Conservation (phyloP, 2,888 invertebrate species). For the Lithosia quadra region DNA sequence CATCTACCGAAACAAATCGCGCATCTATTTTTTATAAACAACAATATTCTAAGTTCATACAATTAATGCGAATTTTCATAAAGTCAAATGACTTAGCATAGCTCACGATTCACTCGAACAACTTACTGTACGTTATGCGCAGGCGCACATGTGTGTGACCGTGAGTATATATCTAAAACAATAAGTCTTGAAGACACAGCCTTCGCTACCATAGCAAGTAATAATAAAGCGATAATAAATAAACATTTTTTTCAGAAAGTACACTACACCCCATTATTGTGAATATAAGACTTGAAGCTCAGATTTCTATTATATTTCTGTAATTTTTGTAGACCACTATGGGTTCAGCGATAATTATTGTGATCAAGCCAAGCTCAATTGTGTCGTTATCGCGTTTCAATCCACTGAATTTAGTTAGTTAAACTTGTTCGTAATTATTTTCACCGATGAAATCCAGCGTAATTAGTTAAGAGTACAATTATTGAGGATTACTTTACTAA, state of each 20-base stretch:
- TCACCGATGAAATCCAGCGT: too few relatives aligned
- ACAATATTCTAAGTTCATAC: conserved; percentile 22
- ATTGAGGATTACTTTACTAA: not conserved
- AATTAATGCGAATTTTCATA: conserved; percentile 24
- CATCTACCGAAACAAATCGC: conserved; percentile 9
- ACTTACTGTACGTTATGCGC: not conserved
- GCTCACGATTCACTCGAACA: not conserved
- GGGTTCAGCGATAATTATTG: too few relatives aligned
- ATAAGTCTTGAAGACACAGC: conserved; percentile 26
- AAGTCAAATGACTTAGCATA: conserved; percentile 10
- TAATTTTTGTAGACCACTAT: too few relatives aligned
- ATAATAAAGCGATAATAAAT: conserved; percentile 17
- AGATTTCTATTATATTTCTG: not conserved
- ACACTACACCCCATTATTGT: not conserved
- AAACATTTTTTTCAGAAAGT: conserved; percentile 2
- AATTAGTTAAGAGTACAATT: too few relatives aligned
- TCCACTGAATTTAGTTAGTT: too few relatives aligned
- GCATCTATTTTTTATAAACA: conserved; percentile 1
- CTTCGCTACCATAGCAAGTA: conserved; percentile 21
- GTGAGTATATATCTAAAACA: conserved; percentile 14
- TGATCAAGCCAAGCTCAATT: too few relatives aligned
- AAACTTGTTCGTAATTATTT: not conserved
- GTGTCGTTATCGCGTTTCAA: too few relatives aligned
- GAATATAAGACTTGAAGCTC: not conserved
- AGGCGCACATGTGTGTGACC: not conserved